Percentiles rank a stretch among this genome's conserved stretches.
Evolutionary conservation across 2,888 invertebrate species (phyloP).

Genomic region (Piscicola geometra): DNA sequence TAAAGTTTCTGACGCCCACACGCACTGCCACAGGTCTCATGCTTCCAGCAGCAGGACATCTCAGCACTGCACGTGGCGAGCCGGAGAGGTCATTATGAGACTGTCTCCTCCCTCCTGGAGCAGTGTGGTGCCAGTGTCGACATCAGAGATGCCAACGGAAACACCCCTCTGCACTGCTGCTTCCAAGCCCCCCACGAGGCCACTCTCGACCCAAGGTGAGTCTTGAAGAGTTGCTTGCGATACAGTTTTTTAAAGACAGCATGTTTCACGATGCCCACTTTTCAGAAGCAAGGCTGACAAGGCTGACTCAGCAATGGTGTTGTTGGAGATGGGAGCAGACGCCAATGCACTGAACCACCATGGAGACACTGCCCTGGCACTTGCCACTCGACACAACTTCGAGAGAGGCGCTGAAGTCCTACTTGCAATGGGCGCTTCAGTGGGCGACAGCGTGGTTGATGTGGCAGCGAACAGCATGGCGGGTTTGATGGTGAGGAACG

Average conservation of each 20-base stretch:
- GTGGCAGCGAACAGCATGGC: conserved; percentile 40
- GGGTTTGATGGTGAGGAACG: conserved; percentile 40
- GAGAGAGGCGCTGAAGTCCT: conserved; percentile 44
- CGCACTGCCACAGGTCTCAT: conserved; percentile 43
- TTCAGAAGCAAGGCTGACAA: background rate
- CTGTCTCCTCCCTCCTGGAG: conserved; percentile 40
- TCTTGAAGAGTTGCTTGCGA: too few relatives aligned
- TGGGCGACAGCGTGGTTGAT: background rate
- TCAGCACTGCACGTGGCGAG: conserved; percentile 44
- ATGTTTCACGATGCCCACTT: background rate
- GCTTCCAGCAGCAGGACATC: conserved; percentile 43
- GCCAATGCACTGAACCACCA: conserved; percentile 40
- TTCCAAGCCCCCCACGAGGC: conserved; percentile 43
- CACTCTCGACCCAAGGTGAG: conserved; percentile 22
- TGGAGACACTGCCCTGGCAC: conserved; percentile 44
- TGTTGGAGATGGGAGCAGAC: conserved; percentile 43
- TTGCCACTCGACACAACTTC: conserved; percentile 45
- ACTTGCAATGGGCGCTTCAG: conserved; percentile 37
- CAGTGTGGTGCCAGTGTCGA: conserved; percentile 42
- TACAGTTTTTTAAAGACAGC: too few relatives aligned
- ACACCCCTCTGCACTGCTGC: conserved; percentile 42
- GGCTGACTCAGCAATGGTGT: conserved; percentile 30
- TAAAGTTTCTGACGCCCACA: too few relatives aligned
- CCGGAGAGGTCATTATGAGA: conserved; percentile 43
- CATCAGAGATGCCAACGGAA: conserved; percentile 41